These are phyloP conservation scores for Eriocheir sinensis DNA, from an alignment of 1,140 invertebrate species.

Conservation along the genomic window DNA sequence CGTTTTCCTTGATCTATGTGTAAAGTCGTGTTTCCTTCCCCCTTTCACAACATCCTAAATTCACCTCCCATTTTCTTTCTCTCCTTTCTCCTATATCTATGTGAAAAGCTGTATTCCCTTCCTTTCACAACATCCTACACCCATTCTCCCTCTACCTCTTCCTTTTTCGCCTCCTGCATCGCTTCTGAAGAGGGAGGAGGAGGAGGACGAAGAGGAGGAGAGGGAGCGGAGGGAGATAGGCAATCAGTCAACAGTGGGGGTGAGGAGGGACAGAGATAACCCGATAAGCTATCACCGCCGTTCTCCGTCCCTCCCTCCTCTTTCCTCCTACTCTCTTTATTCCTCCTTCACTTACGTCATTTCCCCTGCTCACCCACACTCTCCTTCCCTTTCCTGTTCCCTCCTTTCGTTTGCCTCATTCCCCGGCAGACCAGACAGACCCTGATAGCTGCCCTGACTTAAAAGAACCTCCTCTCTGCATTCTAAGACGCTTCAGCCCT, in stretches of 20 bases:
- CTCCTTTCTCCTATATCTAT: too few species aligned
- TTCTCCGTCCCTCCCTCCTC: slow-evolving; percentile 20
- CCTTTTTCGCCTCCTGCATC: neutral
- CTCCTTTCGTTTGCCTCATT: neutral
- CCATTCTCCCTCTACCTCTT: neutral
- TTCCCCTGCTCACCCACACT: neutral
- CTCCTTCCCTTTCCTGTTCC: neutral
- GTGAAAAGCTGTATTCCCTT: too few species aligned
- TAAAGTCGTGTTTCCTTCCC: neutral
- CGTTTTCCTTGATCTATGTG: too few species aligned
- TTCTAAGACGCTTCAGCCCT: too few species aligned
- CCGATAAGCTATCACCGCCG: neutral
- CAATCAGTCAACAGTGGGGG: slow-evolving; percentile 39
- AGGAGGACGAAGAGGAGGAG: neutral
- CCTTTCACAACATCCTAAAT: neutral
- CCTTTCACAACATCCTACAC: neutral
- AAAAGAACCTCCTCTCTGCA: too few species aligned
- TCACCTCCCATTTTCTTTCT: neutral
- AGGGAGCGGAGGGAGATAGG: neutral
- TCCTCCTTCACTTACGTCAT: neutral
- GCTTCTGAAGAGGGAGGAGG: neutral
- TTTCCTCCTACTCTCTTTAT: neutral
- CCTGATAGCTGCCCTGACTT: too few species aligned
- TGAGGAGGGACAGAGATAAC: neutral
- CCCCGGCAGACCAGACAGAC: too few species aligned